Percentiles rank a stretch among this genome's conserved stretches.
phyloP scores from a whole-genome alignment of 2,888 invertebrate genomes.

The Lepetodrilus schrolli region DNA sequence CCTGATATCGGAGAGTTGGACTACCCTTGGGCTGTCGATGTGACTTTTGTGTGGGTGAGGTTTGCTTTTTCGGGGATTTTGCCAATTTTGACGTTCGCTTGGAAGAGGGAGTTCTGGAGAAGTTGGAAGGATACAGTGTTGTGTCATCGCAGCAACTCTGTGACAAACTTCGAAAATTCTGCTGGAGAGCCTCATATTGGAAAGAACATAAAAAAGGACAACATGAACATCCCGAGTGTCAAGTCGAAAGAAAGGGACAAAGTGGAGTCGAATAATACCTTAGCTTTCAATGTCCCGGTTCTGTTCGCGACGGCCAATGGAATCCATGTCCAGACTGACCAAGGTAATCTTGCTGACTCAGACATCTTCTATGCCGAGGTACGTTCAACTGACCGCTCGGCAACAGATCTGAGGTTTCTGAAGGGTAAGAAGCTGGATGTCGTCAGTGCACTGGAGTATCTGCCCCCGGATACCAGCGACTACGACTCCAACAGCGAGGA shows the following conservation, averaged over 20 bases:
- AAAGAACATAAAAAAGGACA: constrained; percentile 36
- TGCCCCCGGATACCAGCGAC: constrained; percentile 68
- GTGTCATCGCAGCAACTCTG: constrained; percentile 67
- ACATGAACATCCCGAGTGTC: constrained; percentile 1
- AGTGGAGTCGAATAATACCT: constrained; percentile 39
- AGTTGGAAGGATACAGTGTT: constrained; percentile 63
- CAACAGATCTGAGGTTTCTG: constrained; percentile 25
- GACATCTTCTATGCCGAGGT: constrained; percentile 39
- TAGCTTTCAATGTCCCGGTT: constrained; percentile 65
- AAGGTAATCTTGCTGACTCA: constrained; percentile 41
- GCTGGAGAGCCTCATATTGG: constrained; percentile 33
- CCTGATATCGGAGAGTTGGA: constrained; percentile 36
- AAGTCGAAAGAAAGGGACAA: constrained; percentile 39
- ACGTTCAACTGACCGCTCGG: constrained; percentile 23
- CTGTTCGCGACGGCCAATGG: constrained; percentile 71
- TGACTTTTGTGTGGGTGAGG: constrained; percentile 66
- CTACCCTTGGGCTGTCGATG: constrained; percentile 63
- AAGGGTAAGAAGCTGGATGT: constrained; percentile 68
- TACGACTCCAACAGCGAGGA: constrained; percentile 67
- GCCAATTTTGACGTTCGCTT: constrained; percentile 61
- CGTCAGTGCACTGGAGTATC: constrained; percentile 54
- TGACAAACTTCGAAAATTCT: constrained; percentile 56
- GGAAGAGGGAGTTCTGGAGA: constrained; percentile 67
- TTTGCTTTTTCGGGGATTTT: constrained; percentile 63
- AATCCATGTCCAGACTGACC: constrained; percentile 59